Conservation (phyloP, 2,797 vertebrate species). For the Aselliscus stoliczkanus region DNA sequence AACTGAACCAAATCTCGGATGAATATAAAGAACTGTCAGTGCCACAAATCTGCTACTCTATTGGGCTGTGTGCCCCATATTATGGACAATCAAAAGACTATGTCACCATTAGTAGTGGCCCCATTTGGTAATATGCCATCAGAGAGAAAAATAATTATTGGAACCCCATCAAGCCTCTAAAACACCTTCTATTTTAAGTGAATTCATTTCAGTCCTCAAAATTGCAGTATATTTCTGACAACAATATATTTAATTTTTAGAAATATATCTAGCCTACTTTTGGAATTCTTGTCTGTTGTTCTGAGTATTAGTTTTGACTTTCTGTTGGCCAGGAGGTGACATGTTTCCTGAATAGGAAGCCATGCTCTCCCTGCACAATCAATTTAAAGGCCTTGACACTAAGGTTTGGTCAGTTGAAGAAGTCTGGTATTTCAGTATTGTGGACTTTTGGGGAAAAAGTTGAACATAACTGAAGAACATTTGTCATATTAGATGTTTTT, state of each 20-base stretch:
- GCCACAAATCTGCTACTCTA: background rate
- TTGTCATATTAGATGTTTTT: background rate
- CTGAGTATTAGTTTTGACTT: background rate
- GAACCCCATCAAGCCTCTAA: background rate
- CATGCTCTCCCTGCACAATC: background rate
- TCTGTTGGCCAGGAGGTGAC: background rate
- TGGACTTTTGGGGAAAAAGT: background rate
- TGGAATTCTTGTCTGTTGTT: background rate
- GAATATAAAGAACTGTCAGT: background rate
- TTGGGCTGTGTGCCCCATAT: background rate
- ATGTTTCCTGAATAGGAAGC: background rate
- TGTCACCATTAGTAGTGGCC: background rate
- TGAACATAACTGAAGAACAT: background rate
- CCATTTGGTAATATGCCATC: background rate
- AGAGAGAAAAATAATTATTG: background rate
- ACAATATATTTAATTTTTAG: background rate
- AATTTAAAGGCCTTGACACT: background rate
- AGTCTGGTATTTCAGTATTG: background rate
- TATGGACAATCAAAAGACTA: background rate
- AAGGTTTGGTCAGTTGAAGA: background rate
- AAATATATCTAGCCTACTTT: background rate
- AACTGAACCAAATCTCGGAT: slow-evolving; percentile 41
- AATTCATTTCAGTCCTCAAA: background rate
- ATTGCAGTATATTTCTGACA: background rate
- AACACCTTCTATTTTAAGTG: background rate